phyloP scores from a whole-genome alignment of 1,140 invertebrate species.

The Halictus rubicundus region DNA sequence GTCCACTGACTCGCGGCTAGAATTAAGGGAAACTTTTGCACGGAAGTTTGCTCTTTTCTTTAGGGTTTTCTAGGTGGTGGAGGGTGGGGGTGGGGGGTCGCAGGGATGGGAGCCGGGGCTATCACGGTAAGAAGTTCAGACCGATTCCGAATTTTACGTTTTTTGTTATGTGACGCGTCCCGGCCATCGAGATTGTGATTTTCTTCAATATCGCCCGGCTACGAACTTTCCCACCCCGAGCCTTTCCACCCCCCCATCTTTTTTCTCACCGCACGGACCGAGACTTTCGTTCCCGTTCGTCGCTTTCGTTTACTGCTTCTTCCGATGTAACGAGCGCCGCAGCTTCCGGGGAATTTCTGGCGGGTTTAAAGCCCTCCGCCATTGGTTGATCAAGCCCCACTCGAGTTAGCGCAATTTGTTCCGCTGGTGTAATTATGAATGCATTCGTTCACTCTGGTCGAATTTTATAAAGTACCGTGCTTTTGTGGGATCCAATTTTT shows the following conservation, averaged over 20 bases:
- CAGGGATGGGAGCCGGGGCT: neutral
- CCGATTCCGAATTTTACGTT: constrained; percentile 40
- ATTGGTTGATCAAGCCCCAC: too few relatives aligned
- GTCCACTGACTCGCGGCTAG: constrained; percentile 47
- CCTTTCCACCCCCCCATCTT: neutral
- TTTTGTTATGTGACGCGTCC: constrained; percentile 13
- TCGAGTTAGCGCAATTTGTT: too few relatives aligned
- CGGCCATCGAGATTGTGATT: constrained; percentile 33
- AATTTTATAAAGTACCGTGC: too few relatives aligned
- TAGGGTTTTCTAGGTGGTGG: constrained; percentile 15
- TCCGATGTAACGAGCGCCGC: too few relatives aligned
- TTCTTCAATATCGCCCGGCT: constrained; percentile 27
- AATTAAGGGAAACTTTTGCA: constrained; percentile 61
- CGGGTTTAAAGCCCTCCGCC: too few relatives aligned
- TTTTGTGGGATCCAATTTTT: too few relatives aligned
- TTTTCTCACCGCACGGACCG: neutral
- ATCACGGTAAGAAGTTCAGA: constrained; percentile 9
- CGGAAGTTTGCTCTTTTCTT: constrained; percentile 49
- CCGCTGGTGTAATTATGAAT: too few relatives aligned
- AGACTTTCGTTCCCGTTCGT: neutral
- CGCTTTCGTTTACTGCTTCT: neutral
- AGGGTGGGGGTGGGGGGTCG: neutral
- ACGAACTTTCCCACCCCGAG: neutral
- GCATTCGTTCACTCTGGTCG: too few relatives aligned
- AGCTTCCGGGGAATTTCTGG: too few relatives aligned